Evolutionary conservation across 2,888 invertebrate species (phyloP).

Genomic region (Agrilus mali): DNA sequence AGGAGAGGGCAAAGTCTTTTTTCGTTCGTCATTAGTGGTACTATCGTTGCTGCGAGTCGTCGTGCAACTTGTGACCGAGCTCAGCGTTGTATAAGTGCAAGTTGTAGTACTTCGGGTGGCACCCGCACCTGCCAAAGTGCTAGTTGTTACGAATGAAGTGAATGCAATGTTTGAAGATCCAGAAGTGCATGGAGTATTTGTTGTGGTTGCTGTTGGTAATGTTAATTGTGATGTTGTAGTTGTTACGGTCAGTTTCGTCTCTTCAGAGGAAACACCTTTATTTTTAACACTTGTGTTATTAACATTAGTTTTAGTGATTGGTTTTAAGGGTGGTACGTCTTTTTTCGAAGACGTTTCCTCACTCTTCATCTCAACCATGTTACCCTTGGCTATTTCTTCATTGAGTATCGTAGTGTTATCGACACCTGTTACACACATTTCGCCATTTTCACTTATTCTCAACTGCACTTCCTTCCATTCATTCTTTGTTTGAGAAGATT

Average conservation of each 20-base stretch:
- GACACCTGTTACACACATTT: constrained; percentile 47
- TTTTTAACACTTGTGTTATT: neutral
- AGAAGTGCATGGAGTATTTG: too few species aligned
- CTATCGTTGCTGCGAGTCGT: too few species aligned
- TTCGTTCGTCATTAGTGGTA: too few species aligned
- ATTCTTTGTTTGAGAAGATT: constrained; percentile 21
- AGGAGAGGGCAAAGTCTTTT: neutral
- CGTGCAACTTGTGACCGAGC: too few species aligned
- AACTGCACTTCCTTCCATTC: constrained; percentile 53
- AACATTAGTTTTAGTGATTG: neutral
- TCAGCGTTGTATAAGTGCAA: too few species aligned
- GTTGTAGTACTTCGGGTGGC: too few species aligned
- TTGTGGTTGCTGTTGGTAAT: too few species aligned
- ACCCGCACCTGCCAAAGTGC: too few species aligned
- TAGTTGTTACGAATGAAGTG: too few species aligned
- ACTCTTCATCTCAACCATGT: neutral
- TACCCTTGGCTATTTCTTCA: constrained; percentile 7
- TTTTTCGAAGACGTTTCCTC: neutral
- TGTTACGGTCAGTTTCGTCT: neutral
- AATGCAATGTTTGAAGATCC: too few species aligned
- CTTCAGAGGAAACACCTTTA: neutral
- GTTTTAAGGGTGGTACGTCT: neutral
- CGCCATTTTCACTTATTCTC: constrained; percentile 51
- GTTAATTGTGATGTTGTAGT: neutral
- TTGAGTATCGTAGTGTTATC: constrained; percentile 13